Base-by-base conservation (phyloP, 2,888 invertebrate species). In the Epiblema foenella region DNA sequence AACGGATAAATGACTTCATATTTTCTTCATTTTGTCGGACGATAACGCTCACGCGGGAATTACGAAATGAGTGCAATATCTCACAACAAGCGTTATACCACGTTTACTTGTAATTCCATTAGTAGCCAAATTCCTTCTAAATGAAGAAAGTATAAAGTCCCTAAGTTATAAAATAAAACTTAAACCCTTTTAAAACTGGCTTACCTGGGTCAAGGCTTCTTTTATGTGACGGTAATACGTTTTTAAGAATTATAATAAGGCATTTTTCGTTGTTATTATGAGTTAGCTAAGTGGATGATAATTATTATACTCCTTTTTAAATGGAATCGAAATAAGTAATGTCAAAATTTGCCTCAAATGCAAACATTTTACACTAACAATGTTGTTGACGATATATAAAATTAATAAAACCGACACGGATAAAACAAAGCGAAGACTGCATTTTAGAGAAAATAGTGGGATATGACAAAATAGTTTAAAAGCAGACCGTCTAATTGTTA, bases 141-240 rank as follows among this genome's bases (percentile, higher is more conserved):
- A 24, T 39, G 52, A 64, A 24, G 11, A 54, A 64, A 37, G 37
- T 15, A 18, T 20, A n/a, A 39, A 52, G 15, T 37, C 15, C 54
- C n/a, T 20, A 39, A 11, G 52, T 39, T 39, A 7, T 37, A n/a
- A 4, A 24, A 39, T 37, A 39, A 39, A 20, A 64, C 64, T 54
- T 39, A n/a, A 24, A 20, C 18, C 52, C n/a, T 39, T 64, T 20
- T 64, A 2, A 17, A n/a, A 24, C 80, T 77, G 73, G 79, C 78
- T 74, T 74, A 75, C 77, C 72, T 75, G 66, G 81, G 81, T 84
- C 80, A 82, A 80, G 73, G 81, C 66, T 77, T 77, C 80, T 72
- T 78, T 81, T 77, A 80, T 74, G 74, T 24, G 24, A 24, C 24
- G 68, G 75, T 75, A 74, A 77, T 74, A 74, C 74, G 65, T 76